These are phyloP conservation scores for Himalopsyche phryganea DNA, from an alignment of 1,140 invertebrate species.

Conservation along the genomic window DNA sequence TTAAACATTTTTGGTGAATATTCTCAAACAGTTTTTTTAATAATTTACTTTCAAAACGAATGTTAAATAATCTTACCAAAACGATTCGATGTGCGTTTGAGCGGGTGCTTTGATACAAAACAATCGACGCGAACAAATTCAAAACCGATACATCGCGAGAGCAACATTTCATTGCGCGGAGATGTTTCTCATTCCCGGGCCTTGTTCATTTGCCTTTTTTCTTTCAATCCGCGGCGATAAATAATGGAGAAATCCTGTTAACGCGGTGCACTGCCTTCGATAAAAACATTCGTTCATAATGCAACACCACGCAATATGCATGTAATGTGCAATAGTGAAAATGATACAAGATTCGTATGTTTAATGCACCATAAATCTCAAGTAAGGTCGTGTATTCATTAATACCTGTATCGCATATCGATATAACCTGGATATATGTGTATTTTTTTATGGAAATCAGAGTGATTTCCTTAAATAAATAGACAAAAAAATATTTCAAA, in stretches of 20 bases:
- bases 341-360: conserved; percentile 29
- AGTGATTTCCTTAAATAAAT: no score
- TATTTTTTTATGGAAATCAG: no score
- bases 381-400: conserved; percentile 26
- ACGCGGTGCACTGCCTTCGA: conserved; percentile 22
- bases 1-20: no score
- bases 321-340: conserved; percentile 26
- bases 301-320: conserved; percentile 31
- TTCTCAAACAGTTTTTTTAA: no score
- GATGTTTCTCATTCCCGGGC: conserved; percentile 4
- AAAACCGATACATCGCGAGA: conserved; percentile 14
- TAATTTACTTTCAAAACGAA: no score
- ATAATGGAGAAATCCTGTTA: conserved; percentile 29
- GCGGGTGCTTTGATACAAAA: not conserved
- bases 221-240: conserved; percentile 23
- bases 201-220: conserved; percentile 24
- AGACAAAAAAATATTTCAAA: no score
- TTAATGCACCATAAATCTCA: conserved; percentile 27
- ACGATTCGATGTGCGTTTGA: no score
- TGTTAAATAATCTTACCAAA: no score
- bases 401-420: not conserved
- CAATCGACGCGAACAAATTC: conserved; percentile 14
- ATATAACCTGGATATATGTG: no score
- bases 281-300: conserved; percentile 32
- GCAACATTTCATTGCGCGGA: not conserved